Evolutionary conservation across 2,113 vertebrate species (phyloP), one percentile per base, ranked within the genome.

Genomic region (Cebus imitator): DNA sequence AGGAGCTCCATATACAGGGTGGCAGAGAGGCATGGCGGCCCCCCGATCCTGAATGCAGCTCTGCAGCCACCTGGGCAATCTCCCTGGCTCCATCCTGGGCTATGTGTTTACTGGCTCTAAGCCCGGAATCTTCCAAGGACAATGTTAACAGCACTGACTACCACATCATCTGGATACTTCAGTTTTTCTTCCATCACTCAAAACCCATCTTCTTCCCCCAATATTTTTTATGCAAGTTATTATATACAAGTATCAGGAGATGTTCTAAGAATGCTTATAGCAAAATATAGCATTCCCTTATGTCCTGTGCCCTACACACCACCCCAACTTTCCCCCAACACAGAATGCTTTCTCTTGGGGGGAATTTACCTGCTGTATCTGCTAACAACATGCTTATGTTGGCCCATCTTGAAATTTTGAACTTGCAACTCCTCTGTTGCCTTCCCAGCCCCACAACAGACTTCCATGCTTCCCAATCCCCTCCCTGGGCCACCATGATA

Each of bases 181-280:
- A 27, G 14, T 55, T 70, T 83, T 70, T 72, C 45, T 84, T 83
- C 48, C 8, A 20, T 50, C 14, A n/a, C 5, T 57, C 30, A 73
- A 92, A 84, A 73, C 6, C 16, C 52, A 61, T 72, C 20, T 72
- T 80, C n/a, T 7, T 3, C 40, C 21, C 9, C 30, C n/a, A n/a
- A 37, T 92, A 75, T 73, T 35, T 82, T 45, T 73, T 73, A 84
- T 58, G n/a, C 27, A 73, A 58, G 37, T 91, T 81, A 68, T 82
- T 45, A 73, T 45, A 73, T 45, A 48, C 37, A 57, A 83, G 18
- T 32, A 58, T 75, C 52, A 61, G 73, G 32, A 75, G 12, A 30
- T 61, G n/a, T 21, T 61, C 55, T 61, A 75, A 75, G 37, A 58
- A 58, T 18, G 21, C 32, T 20, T n/a, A 16, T n/a, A 70, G 52